Evolutionary conservation across 2,888 invertebrate genomes (phyloP).

Genomic region (Tenodera sinensis): DNA sequence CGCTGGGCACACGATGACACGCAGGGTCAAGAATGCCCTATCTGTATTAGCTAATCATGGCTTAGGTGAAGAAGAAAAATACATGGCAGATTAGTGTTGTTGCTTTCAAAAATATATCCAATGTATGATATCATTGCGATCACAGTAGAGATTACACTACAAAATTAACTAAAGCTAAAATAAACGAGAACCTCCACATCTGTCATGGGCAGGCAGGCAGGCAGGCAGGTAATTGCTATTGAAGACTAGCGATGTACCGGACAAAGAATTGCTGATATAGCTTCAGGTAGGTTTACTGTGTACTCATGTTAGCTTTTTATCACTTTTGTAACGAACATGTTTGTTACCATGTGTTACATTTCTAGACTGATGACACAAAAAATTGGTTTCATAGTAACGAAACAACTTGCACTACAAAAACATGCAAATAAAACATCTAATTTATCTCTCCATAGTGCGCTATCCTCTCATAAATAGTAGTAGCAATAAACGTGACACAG

Average conservation of each 20-base stretch:
- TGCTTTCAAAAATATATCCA: no score
- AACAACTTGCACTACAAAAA: not conserved
- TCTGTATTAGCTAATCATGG: no score
- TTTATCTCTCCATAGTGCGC: not conserved
- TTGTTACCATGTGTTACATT: not conserved
- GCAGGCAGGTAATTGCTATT: not conserved
- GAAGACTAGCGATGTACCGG: not conserved
- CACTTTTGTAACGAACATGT: not conserved
- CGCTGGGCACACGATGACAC: no score
- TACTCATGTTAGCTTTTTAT: not conserved
- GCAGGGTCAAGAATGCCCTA: no score
- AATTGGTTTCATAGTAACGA: not conserved
- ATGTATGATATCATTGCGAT: no score
- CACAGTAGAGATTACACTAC: no score
- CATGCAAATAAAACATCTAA: not conserved
- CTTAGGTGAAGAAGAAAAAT: no score
- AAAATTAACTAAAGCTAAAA: no score
- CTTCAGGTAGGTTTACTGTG: not conserved
- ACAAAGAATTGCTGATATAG: not conserved
- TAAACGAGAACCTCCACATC: no score
- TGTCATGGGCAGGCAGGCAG: no score
- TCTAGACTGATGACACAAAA: not conserved
- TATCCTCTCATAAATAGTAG: not conserved
- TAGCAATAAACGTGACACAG: no score
- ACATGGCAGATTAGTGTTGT: no score